A percentile compares a stretch with the other conserved stretches of the same genome.
phyloP scores from a whole-genome alignment of 2,797 vertebrate genomes.

The Neosalanx taihuensis region DNA sequence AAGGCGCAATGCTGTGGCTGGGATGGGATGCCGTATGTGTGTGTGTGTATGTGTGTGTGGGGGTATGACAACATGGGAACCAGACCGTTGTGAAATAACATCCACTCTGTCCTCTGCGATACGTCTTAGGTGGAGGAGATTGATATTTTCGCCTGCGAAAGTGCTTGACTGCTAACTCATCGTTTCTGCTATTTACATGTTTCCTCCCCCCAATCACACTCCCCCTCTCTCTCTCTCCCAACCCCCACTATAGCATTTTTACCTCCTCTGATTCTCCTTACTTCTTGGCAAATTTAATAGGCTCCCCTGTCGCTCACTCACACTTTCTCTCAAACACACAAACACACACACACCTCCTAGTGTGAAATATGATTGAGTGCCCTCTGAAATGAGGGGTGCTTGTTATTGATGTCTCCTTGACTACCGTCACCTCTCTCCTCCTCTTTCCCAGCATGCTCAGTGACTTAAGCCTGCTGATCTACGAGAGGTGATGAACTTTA shows the following conservation, averaged over 20 bases:
- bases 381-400: constrained; percentile 29
- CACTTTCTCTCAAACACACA: constrained; percentile 5
- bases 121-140: constrained; percentile 29
- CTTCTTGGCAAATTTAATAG: constrained; percentile 57
- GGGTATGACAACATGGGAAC: neutral
- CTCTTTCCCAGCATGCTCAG: constrained; percentile 20
- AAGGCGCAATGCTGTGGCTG: constrained; percentile 25
- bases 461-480: neutral
- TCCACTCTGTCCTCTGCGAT: constrained; percentile 36
- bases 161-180: constrained; percentile 53
- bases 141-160: constrained; percentile 42
- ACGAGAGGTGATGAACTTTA: constrained; percentile 32
- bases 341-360: constrained; percentile 1
- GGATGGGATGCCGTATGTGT: neutral
- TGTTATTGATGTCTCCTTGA: constrained; percentile 24
- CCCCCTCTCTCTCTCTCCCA: neutral
- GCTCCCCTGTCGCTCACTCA: constrained; percentile 38
- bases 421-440: constrained; percentile 19
- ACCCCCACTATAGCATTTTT: neutral
- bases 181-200: constrained; percentile 33
- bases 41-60: constrained; percentile 6
- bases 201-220: neutral
- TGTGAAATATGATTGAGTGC: constrained; percentile 26
- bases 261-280: too few relatives aligned
- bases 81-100: neutral